These are phyloP conservation scores for Nudaria mundana DNA, from an alignment of 2,888 invertebrate genomes.

Conservation along the genomic window DNA sequence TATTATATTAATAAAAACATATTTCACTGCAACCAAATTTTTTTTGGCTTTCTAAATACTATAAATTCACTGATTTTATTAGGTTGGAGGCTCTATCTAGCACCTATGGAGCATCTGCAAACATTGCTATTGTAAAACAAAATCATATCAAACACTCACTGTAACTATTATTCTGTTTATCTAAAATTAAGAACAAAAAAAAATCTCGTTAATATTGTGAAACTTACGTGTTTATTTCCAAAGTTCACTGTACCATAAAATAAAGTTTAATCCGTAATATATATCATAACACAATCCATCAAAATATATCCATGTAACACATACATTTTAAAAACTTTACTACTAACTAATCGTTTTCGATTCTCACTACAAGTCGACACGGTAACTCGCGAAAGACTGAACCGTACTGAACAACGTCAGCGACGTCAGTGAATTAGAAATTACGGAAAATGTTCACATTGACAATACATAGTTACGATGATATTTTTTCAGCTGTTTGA, in stretches of 20 bases:
- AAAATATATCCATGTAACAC: neutral
- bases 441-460: slow-evolving; percentile 12
- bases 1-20: too few relatives aligned
- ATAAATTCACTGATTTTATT: too few relatives aligned
- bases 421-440: slow-evolving; percentile 6
- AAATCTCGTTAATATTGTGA: neutral
- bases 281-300: slow-evolving; percentile 3
- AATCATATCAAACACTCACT: too few relatives aligned
- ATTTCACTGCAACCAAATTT: too few relatives aligned
- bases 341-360: neutral
- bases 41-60: too few relatives aligned
- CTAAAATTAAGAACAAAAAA: too few relatives aligned
- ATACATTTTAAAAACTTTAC: slow-evolving; percentile 11
- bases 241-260: slow-evolving; percentile 1
- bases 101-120: too few relatives aligned
- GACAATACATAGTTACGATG: slow-evolving; percentile 1
- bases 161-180: too few relatives aligned
- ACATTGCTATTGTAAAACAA: too few relatives aligned
- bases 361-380: slow-evolving; percentile 13
- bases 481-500: slow-evolving; percentile 17
- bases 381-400: slow-evolving; percentile 13
- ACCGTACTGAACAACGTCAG: too few relatives aligned
- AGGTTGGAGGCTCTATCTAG: too few relatives aligned
- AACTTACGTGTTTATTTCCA: slow-evolving; percentile 14
- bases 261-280: neutral